Evolutionary conservation across 2,888 invertebrate species (phyloP), one percentile per base, ranked within the genome.

Genomic region (Drosophila mulleri): DNA sequence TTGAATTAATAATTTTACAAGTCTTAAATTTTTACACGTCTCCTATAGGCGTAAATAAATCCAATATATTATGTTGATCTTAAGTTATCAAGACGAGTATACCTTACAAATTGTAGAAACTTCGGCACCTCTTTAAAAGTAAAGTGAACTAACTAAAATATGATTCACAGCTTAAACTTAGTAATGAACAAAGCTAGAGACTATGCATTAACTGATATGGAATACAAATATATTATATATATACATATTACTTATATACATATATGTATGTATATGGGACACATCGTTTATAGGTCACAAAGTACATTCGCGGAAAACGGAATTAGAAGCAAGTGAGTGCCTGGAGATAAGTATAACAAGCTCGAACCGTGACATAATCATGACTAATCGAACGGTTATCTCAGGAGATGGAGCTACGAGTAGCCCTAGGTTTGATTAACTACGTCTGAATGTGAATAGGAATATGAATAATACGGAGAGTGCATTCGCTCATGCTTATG

Each of bases 401-500:
- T n/a, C 54, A 54, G 26, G 39, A 35, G 41, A 41, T 54, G n/a
- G 6, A 18, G n/a, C 29, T 11, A 23, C n/a, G 16, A 26, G 26
- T 26, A 6, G 26, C 6, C 8, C 32, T 50, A 8, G 20, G 18
- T 20, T 35, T 23, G 26, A 53, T 20, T 20, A 50, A 11, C 9
- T 37, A 8, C 16, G 5, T 29, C n/a, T 32, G 29, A 32, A 1
- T 39, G n/a, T n/a, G 26, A 47, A 11, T 47, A 9, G 12, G 18
- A 35, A 11, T 41, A 26, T 26, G 29, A 48, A 18, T 32, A n/a
- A 12, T 12, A 18, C 12, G 11, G 29, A 18, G 29, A n/a, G 48
- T 18, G 20, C 20, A 35, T 20, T 35, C 35, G 41, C 35, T 67
- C 69, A 69, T 57, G 50, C 16, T 58, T 48, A 70, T 74, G 75